A percentile compares a stretch with the other conserved stretches of the same genome.
Evolutionary conservation across 2,113 vertebrate species (phyloP).

Genomic region (Brachypodius melanocephalos): DNA sequence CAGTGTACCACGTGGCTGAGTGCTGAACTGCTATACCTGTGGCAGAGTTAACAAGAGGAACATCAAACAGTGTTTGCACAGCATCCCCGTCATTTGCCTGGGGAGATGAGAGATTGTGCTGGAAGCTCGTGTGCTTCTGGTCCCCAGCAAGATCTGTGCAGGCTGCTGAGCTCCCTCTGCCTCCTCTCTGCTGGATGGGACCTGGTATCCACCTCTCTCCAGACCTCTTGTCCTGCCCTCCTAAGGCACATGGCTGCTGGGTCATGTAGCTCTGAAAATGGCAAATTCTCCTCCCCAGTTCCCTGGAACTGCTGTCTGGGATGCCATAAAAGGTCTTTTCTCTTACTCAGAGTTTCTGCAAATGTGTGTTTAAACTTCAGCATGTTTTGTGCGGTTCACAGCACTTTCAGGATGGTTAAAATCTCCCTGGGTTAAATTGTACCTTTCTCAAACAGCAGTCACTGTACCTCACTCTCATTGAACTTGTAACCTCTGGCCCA

Average conservation of each 20-base stretch:
- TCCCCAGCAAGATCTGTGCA: background rate
- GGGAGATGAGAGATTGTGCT: background rate
- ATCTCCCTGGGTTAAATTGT: background rate
- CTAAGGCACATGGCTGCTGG: background rate
- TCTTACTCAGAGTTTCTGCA: background rate
- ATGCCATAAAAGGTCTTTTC: background rate
- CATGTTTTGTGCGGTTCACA: background rate
- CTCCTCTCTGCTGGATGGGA: background rate
- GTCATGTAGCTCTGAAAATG: accelerated
- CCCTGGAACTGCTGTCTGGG: background rate
- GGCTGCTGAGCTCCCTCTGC: background rate
- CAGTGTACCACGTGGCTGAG: background rate
- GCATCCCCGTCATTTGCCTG: background rate
- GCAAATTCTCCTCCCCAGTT: background rate
- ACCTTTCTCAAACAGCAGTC: background rate
- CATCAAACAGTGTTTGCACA: background rate
- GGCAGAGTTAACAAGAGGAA: background rate
- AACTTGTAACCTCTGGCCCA: background rate
- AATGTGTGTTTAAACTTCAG: background rate
- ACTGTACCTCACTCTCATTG: background rate
- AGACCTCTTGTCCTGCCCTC: background rate
- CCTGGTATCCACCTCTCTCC: background rate
- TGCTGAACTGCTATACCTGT: background rate
- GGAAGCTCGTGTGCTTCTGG: background rate
- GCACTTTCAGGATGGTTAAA: background rate